Evolutionary conservation across 2,797 vertebrate genomes (phyloP), one percentile per base, ranked within the genome.

Genomic region (Sebastes cheni): DNA sequence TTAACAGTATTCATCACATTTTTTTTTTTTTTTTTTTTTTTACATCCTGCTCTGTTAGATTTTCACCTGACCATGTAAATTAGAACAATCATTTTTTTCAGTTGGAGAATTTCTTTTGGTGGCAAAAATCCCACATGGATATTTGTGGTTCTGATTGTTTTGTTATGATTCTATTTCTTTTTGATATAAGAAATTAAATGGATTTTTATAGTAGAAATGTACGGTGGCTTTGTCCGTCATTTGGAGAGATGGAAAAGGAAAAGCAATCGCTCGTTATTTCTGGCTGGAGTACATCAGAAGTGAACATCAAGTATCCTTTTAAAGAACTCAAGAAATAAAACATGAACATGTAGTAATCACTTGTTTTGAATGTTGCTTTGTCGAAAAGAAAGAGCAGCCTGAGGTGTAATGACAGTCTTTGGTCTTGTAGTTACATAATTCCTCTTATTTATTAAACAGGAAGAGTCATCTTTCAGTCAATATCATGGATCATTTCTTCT

Each of bases 131-230:
- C 94, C 83, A 95, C 95, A 87, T 91, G 91, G 89, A 92, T 93
- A 88, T 93, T 92, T 95, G 94, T 96, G 93, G 92, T 83, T 91
- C 87, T 94, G 91, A 93, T 94, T 89, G 90, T 93, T 95, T 93
- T 92, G 86, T 89, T 94, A 93, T 95, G 89, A 90, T 94, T 94
- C 75, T 72, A 80, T 93, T 91, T 95, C 82, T 90, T 94, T 94
- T 94, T 94, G 85, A 94, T 93, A 95, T 95, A 94, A 95, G 91
- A 95, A 95, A 95, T 96, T 96, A 95, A 96, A 95, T 94, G 94
- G 96, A 96, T 97, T 97, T 97, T 97, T 97, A 95, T 96, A 96
- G 96, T 97, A 95, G 90, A 96, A 93, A 92, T 93, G 94, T 93
- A 95, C 88, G 71, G 89, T 93, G 95, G 91, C 80, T 95, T 93